A percentile compares a stretch with the other conserved stretches of the same genome.
Evolutionary conservation across 1,140 invertebrate genomes (phyloP).

Genomic region (Frieseomelitta varia): DNA sequence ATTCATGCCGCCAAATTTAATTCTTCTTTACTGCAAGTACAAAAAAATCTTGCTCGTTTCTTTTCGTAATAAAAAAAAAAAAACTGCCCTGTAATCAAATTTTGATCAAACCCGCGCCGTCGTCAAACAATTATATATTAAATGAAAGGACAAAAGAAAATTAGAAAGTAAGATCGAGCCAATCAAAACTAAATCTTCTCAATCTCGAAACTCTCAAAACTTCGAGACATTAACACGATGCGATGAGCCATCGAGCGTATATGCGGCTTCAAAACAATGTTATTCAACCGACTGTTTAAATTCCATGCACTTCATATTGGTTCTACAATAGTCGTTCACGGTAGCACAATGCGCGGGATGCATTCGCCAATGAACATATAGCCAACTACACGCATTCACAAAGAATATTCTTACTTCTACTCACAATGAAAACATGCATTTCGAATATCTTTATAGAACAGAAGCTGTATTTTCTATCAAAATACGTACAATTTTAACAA

Average conservation of each 20-base stretch:
- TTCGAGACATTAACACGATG: neutral
- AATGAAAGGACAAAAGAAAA: neutral
- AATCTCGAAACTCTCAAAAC: neutral
- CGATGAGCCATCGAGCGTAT: neutral
- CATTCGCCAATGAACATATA: slow-evolving; percentile 14
- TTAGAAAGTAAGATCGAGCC: neutral
- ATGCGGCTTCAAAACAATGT: slow-evolving; percentile 33
- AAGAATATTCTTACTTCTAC: neutral
- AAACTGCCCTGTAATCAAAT: neutral
- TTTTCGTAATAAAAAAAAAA: neutral
- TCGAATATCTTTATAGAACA: too few relatives aligned
- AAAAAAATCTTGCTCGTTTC: neutral
- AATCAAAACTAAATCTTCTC: neutral
- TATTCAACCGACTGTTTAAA: slow-evolving; percentile 54
- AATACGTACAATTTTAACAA: neutral
- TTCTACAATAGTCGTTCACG: slow-evolving; percentile 44
- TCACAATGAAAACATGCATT: neutral
- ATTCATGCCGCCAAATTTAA: neutral
- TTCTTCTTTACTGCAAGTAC: neutral
- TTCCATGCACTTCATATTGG: slow-evolving; percentile 46
- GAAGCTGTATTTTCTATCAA: neutral
- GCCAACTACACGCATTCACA: neutral
- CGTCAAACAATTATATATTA: neutral
- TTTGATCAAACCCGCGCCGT: neutral
- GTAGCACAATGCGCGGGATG: slow-evolving; percentile 33